Conservation (phyloP, 2,888 invertebrate genomes). For the Drosophila mercatorum region DNA sequence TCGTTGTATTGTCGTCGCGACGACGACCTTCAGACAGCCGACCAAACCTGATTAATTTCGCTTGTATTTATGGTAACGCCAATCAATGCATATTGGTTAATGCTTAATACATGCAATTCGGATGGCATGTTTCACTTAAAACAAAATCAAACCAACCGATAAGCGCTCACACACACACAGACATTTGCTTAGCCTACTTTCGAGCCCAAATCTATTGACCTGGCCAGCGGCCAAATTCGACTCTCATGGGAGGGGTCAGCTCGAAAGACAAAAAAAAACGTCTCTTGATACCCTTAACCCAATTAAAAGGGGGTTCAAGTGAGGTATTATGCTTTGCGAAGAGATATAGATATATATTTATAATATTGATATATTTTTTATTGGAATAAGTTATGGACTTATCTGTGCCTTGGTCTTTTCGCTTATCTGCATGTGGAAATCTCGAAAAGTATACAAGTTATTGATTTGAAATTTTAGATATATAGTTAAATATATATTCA, state of each 20-base stretch:
- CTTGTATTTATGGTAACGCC: conserved; percentile 58
- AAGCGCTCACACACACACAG: conserved; percentile 11
- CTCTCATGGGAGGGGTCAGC: conserved; percentile 35
- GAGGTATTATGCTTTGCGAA: background rate
- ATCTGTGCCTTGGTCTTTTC: too few relatives aligned
- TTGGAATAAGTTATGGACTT: too few relatives aligned
- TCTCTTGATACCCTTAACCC: conserved; percentile 20
- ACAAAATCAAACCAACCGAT: conserved; percentile 50
- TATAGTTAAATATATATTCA: too few relatives aligned
- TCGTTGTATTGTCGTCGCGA: conserved; percentile 27
- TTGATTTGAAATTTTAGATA: too few relatives aligned
- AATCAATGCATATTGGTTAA: conserved; percentile 66
- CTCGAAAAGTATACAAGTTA: too few relatives aligned
- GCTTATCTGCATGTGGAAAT: too few relatives aligned
- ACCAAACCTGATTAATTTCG: conserved; percentile 63
- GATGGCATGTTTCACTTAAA: conserved; percentile 63
- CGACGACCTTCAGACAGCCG: conserved; percentile 49
- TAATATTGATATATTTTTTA: too few relatives aligned
- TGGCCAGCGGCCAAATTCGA: conserved; percentile 17
- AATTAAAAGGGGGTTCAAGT: background rate
- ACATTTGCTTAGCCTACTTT: conserved; percentile 72
- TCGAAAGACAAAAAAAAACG: conserved; percentile 14
- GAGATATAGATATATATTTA: too few relatives aligned
- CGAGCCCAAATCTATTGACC: conserved; percentile 33
- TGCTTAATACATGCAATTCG: conserved; percentile 66